A percentile compares a stretch with the other conserved stretches of the same genome.
Conservation (phyloP, 2,888 invertebrate genomes). For the Parascotia fuliginaria region DNA sequence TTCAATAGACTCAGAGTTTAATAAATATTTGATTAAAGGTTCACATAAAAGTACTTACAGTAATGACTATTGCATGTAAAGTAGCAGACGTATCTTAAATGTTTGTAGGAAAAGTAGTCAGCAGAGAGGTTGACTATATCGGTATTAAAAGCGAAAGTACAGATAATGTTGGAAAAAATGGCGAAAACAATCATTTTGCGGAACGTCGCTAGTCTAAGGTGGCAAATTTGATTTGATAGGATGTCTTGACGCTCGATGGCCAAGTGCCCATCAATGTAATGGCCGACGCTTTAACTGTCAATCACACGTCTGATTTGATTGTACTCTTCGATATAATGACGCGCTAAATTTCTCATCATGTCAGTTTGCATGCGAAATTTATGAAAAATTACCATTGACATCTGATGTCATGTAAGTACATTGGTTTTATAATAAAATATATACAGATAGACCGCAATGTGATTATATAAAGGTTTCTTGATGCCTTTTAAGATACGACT, state of each 20-base stretch:
- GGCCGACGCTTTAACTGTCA: constrained; percentile 41
- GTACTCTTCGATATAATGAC: constrained; percentile 1
- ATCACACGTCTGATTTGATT: constrained; percentile 17
- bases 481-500: too few relatives aligned
- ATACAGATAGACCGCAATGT: too few relatives aligned
- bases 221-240: constrained; percentile 10
- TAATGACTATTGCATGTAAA: constrained; percentile 54
- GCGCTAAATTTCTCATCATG: not conserved
- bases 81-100: constrained; percentile 51
- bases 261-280: constrained; percentile 22
- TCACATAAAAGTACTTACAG: constrained; percentile 47
- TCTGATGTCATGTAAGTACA: too few relatives aligned
- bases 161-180: constrained; percentile 11
- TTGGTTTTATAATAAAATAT: too few relatives aligned
- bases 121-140: constrained; percentile 36
- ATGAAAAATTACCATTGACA: too few relatives aligned
- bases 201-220: constrained; percentile 3
- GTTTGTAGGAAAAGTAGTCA: constrained; percentile 57
- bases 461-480: too few relatives aligned
- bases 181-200: constrained; percentile 22
- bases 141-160: constrained; percentile 8
- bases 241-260: not conserved
- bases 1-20: not conserved
- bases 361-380: not conserved
- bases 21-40: not conserved